A percentile compares a stretch with the other conserved stretches of the same genome.
phyloP scores from a whole-genome alignment of 2,113 vertebrate genomes.

The Taxidea taxus region DNA sequence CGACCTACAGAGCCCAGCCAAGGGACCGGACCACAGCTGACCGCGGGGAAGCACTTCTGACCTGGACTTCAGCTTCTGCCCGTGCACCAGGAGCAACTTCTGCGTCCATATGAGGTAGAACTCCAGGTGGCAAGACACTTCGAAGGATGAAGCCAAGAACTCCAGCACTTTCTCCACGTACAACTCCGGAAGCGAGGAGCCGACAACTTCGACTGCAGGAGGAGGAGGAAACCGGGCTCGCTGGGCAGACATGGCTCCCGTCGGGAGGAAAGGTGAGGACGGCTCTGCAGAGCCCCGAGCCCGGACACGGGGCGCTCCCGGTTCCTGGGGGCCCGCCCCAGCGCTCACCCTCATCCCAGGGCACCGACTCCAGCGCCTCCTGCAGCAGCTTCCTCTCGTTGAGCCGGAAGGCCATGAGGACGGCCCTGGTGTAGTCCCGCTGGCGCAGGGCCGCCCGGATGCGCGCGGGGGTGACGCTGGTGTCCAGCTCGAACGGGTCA shows the following conservation, averaged over 20 bases:
- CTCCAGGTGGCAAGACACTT: constrained; percentile 91
- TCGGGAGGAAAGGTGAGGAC: rapidly evolving
- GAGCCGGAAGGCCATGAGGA: constrained; percentile 93
- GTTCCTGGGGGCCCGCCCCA: rapidly evolving
- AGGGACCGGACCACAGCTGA: rapidly evolving
- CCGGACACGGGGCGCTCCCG: too few relatives aligned
- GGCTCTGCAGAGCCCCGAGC: not conserved
- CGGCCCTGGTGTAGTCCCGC: constrained; percentile 87
- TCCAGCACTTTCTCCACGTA: constrained; percentile 94
- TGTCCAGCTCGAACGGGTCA: constrained; percentile 95
- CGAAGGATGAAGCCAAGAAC: constrained; percentile 90
- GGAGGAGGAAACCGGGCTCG: rapidly evolving
- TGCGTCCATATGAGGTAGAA: constrained; percentile 95
- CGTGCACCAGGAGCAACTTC: constrained; percentile 90
- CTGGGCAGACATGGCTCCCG: rapidly evolving
- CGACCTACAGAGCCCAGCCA: not conserved
- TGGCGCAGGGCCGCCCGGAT: constrained; percentile 86
- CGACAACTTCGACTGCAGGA: constrained; percentile 88
- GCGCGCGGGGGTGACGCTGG: constrained; percentile 91
- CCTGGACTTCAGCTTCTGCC: constrained; percentile 94
- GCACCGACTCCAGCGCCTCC: constrained; percentile 91
- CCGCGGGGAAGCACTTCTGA: not conserved
- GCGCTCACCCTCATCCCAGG: constrained; percentile 87
- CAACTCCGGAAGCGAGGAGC: constrained; percentile 90
- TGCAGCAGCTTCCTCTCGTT: constrained; percentile 91